phyloP scores from a whole-genome alignment of 2,888 invertebrate species.

The Penaeus monodon region DNA sequence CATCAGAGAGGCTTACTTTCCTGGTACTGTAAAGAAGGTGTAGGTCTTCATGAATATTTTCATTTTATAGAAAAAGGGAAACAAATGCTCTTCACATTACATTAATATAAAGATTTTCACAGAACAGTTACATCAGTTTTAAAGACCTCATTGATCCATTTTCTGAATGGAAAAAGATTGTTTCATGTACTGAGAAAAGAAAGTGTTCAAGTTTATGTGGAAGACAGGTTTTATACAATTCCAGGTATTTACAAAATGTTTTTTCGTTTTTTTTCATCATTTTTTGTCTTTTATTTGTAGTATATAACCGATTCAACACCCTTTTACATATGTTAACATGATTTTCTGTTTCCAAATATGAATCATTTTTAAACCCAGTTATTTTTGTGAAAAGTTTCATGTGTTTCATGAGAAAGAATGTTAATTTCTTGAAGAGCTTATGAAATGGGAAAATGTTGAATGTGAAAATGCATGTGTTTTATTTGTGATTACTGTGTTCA shows the following conservation, averaged over 20 bases:
- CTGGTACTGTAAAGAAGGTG: not conserved
- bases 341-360: no score
- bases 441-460: not conserved
- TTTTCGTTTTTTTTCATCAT: no score
- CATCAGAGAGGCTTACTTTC: constrained; percentile 18
- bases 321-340: no score
- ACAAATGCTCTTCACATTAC: constrained; percentile 8
- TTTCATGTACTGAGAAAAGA: not conserved
- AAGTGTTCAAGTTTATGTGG: not conserved
- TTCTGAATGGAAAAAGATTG: constrained; percentile 4
- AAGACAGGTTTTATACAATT: not conserved
- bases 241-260: no score
- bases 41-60: not conserved
- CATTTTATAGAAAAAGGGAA: not conserved
- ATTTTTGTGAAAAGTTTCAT: no score
- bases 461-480: not conserved
- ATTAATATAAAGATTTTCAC: not conserved
- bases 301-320: no score
- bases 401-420: no score
- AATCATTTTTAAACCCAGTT: no score
- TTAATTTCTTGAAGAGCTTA: no score
- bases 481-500: no score
- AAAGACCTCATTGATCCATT: not conserved
- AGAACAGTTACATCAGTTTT: not conserved
- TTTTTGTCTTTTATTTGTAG: no score